A percentile compares a stretch with the other conserved stretches of the same genome.
phyloP scores from a whole-genome alignment of 2,888 invertebrate species.

The Cactoblastis cactorum region DNA sequence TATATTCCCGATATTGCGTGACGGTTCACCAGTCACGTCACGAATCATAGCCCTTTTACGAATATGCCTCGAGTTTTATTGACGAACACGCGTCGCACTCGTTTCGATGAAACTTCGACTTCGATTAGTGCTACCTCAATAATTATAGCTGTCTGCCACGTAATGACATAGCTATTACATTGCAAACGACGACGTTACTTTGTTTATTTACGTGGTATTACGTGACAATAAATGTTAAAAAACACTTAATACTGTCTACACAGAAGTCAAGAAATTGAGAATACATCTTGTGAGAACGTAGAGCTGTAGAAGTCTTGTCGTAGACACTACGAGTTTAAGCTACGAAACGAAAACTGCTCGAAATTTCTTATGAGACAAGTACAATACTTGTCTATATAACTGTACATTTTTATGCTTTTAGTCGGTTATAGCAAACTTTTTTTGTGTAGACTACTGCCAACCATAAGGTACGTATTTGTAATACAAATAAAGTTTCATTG shows the following conservation, averaged over 20 bases:
- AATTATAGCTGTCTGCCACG: background rate
- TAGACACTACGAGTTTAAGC: background rate
- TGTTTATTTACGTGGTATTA: constrained; percentile 14
- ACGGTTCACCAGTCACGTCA: constrained; percentile 41
- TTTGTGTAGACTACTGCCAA: no score
- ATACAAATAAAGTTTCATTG: no score
- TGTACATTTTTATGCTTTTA: background rate
- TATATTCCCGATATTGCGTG: constrained; percentile 58
- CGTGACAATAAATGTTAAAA: no score
- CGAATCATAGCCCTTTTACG: constrained; percentile 37
- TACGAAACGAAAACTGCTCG: background rate
- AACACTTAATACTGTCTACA: no score
- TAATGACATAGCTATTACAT: constrained; percentile 6
- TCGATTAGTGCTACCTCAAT: constrained; percentile 1
- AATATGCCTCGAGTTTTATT: constrained; percentile 41
- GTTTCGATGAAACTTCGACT: constrained; percentile 24
- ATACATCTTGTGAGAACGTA: background rate
- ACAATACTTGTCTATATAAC: no score
- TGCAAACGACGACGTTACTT: constrained; percentile 14
- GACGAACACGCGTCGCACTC: constrained; percentile 31
- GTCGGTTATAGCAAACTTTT: no score
- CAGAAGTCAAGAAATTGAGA: no score
- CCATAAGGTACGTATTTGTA: no score
- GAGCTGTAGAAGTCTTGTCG: constrained; percentile 9
- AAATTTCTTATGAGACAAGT: background rate